Percentiles rank a stretch among this genome's conserved stretches.
Conservation (phyloP, 2,113 vertebrate species). For the Elephantulus edwardii region DNA sequence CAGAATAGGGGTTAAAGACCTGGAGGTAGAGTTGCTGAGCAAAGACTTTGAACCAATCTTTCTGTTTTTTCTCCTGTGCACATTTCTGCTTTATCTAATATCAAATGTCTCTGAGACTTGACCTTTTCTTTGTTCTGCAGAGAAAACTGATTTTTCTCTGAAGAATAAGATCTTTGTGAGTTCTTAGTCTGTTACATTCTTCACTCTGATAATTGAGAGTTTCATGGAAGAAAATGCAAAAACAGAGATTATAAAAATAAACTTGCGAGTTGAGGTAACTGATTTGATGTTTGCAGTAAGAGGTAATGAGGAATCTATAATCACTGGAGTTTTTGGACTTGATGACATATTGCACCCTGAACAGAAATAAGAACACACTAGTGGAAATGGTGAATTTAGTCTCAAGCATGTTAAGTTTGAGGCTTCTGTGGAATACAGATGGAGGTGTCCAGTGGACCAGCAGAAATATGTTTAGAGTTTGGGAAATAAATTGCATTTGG, state of each 20-base stretch:
- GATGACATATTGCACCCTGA: neutral
- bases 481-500: neutral
- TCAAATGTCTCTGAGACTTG: neutral
- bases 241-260: neutral
- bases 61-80: neutral
- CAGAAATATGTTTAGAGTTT: neutral
- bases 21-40: conserved; percentile 1
- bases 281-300: neutral
- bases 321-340: neutral
- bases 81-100: neutral
- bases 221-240: neutral
- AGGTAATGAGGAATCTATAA: neutral
- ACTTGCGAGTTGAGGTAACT: neutral
- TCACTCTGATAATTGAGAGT: conserved; percentile 37
- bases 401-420: neutral
- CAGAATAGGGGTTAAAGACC: neutral
- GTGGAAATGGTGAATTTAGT: conserved; percentile 6
- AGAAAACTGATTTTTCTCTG: conserved; percentile 21
- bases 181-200: conserved; percentile 29
- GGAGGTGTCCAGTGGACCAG: neutral
- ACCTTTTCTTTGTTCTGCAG: conserved; percentile 6
- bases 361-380: neutral
- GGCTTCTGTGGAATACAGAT: conserved; percentile 7
- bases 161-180: neutral
- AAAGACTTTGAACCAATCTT: neutral